Percentiles rank a stretch among this genome's conserved stretches.
phyloP scores from a whole-genome alignment of 2,797 vertebrate genomes.

The Scleropages formosus region DNA sequence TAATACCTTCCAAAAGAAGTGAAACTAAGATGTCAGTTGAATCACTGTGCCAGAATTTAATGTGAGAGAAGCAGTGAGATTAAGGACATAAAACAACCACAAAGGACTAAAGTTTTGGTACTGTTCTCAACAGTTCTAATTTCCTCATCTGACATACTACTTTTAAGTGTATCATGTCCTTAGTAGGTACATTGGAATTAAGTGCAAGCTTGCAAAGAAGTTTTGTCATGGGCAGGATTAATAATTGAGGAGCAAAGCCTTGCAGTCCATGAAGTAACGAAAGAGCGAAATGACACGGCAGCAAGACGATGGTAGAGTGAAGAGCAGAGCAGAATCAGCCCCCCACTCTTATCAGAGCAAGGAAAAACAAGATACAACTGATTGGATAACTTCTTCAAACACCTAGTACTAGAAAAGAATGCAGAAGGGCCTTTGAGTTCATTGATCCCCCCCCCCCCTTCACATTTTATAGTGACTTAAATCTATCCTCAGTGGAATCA shows the following conservation, averaged over 20 bases:
- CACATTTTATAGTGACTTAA: not conserved
- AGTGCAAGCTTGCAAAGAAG: not conserved
- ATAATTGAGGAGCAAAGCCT: conserved; percentile 34
- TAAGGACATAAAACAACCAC: no score
- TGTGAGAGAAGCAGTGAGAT: no score
- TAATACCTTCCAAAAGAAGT: no score
- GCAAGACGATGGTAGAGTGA: not conserved
- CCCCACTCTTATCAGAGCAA: not conserved
- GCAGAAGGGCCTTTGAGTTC: no score
- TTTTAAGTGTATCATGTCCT: no score
- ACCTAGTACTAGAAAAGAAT: not conserved
- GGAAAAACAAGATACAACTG: not conserved
- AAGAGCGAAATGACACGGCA: conserved; percentile 3
- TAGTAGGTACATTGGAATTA: no score
- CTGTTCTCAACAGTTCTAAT: no score
- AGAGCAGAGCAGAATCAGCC: not conserved
- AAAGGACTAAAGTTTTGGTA: no score
- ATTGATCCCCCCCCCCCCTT: conserved; percentile 9
- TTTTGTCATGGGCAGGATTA: conserved; percentile 15
- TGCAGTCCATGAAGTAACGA: conserved; percentile 14
- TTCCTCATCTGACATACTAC: no score
- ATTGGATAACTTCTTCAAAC: not conserved
- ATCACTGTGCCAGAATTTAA: no score
- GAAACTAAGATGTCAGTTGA: no score
- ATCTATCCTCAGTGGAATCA: not conserved